phyloP scores from a whole-genome alignment of 2,113 vertebrate species.

The Nycticryphes semicollaris region DNA sequence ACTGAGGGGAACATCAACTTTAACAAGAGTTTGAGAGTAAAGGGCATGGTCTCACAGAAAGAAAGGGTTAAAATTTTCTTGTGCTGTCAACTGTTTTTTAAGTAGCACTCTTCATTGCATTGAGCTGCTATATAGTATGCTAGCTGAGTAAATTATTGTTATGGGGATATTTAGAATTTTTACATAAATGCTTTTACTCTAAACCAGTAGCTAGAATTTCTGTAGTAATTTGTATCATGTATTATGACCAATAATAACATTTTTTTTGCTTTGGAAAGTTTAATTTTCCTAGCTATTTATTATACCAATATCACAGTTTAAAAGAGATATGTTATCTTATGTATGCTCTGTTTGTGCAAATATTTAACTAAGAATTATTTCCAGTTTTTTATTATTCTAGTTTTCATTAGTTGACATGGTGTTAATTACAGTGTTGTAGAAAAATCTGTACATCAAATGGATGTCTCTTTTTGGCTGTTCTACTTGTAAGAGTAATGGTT shows the following conservation, averaged over 20 bases:
- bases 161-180: not conserved
- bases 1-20: not conserved
- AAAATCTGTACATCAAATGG: not conserved
- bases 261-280: not conserved
- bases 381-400: not conserved
- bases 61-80: not conserved
- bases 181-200: not conserved
- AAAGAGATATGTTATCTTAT: not conserved
- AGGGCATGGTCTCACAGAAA: not conserved
- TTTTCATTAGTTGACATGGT: not conserved
- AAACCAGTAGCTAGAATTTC: not conserved
- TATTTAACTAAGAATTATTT: not conserved
- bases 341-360: not conserved
- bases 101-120: not conserved
- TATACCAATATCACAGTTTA: not conserved
- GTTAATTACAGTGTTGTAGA: not conserved
- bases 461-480: not conserved
- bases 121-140: not conserved
- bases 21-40: not conserved
- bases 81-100: not conserved
- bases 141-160: not conserved
- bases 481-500: not conserved
- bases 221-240: not conserved
- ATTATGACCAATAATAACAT: not conserved
- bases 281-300: not conserved